phyloP scores from a whole-genome alignment of 2,888 invertebrate species.

The Netelia inedita region DNA sequence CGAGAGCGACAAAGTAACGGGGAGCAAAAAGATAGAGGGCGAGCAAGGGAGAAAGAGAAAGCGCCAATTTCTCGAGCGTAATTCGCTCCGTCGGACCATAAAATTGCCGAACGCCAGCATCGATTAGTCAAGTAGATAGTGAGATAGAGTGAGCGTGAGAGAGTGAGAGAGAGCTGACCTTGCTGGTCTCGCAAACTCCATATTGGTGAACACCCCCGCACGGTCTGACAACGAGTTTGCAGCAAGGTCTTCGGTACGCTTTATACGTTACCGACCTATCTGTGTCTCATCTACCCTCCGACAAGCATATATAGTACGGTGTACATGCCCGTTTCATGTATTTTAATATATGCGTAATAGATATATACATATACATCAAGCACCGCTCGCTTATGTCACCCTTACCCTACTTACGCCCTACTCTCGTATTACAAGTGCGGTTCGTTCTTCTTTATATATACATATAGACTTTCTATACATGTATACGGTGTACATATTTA shows the following conservation, averaged over 20 bases:
- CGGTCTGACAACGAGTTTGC: conserved; percentile 33
- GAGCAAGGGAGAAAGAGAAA: conserved; percentile 22
- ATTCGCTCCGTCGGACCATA: conserved; percentile 76
- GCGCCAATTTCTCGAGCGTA: conserved; percentile 65
- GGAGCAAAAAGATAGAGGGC: conserved; percentile 15
- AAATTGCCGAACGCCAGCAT: conserved; percentile 76
- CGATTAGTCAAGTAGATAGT: conserved; percentile 69
- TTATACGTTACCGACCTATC: conserved; percentile 24
- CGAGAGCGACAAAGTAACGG: conserved; percentile 30
- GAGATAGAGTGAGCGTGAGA: conserved; percentile 15
- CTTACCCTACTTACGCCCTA: background rate
- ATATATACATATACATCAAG: conserved; percentile 12
- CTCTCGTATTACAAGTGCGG: conserved; percentile 19
- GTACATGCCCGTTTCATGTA: conserved; percentile 5
- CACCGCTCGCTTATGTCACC: background rate
- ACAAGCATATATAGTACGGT: background rate
- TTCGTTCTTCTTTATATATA: conserved; percentile 6
- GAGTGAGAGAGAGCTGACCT: conserved; percentile 43
- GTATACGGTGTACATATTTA: background rate
- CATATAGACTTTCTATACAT: background rate
- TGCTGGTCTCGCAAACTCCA: conserved; percentile 37
- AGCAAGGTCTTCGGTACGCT: conserved; percentile 19
- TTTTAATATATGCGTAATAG: background rate
- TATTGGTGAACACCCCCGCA: conserved; percentile 15
- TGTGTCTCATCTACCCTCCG: background rate